phyloP scores from a whole-genome alignment of 1,140 invertebrate genomes.

The Anoplolepis gracilipes region DNA sequence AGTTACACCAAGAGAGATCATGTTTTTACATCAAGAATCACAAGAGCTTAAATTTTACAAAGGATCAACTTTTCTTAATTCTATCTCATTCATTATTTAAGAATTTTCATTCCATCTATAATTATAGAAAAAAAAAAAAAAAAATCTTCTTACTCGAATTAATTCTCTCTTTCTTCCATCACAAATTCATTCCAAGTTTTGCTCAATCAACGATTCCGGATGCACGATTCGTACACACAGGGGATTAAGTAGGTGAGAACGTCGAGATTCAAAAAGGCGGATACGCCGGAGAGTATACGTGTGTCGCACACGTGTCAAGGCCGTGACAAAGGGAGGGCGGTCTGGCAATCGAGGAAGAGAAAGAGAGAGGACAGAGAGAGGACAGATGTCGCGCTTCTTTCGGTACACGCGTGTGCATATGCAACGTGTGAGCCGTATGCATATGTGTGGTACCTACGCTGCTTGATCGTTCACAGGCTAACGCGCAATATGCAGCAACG shows the following conservation, averaged over 20 bases:
- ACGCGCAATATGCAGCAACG: slow-evolving; percentile 58
- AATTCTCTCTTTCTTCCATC: background rate
- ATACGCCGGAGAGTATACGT: background rate
- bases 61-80: background rate
- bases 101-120: background rate
- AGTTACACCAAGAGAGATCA: background rate
- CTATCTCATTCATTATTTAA: background rate
- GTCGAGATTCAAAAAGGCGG: slow-evolving; percentile 35
- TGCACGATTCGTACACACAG: background rate
- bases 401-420: background rate
- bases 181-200: background rate
- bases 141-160: background rate
- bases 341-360: too few relatives aligned
- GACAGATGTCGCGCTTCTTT: slow-evolving; percentile 43
- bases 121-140: too few relatives aligned
- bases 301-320: slow-evolving; percentile 35
- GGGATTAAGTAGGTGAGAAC: slow-evolving; percentile 38
- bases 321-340: background rate
- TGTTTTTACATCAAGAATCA: background rate
- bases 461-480: slow-evolving; percentile 7
- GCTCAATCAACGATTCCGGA: background rate
- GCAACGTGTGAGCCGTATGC: background rate
- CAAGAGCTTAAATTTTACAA: background rate
- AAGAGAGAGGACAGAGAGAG: background rate
- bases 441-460: background rate